phyloP scores from a whole-genome alignment of 2,888 invertebrate species.

The Rhabditoides inermis region DNA sequence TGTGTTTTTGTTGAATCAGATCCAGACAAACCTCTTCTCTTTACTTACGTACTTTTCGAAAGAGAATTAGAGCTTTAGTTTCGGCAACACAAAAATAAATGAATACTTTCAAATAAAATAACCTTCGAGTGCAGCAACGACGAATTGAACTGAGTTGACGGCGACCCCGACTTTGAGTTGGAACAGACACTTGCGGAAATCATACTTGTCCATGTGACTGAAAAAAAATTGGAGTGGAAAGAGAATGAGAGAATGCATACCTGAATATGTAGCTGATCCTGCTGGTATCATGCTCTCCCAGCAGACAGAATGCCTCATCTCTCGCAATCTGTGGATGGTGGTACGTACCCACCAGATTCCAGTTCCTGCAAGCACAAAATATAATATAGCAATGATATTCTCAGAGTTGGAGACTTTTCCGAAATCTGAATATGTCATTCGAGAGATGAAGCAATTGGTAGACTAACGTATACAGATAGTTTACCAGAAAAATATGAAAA shows the following conservation, averaged over 20 bases:
- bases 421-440: no score
- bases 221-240: no score
- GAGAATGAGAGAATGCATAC: slow-evolving; percentile 40
- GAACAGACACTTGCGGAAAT: slow-evolving; percentile 38
- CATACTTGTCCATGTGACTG: slow-evolving; percentile 46
- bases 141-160: slow-evolving; percentile 47
- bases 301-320: slow-evolving; percentile 43
- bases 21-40: no score
- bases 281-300: slow-evolving; percentile 45
- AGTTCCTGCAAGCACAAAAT: no score
- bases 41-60: no score
- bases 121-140: slow-evolving; percentile 38
- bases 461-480: no score
- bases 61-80: no score
- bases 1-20: no score
- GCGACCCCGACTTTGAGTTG: slow-evolving; percentile 45
- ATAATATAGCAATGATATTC: no score
- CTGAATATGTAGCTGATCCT: slow-evolving; percentile 47
- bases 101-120: neutral
- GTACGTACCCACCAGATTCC: slow-evolving; percentile 40
- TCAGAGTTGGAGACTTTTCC: no score
- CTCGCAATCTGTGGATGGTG: slow-evolving; percentile 42
- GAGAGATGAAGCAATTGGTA: no score
- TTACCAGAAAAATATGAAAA: neutral
- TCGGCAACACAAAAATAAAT: neutral